Conservation (phyloP, 2,888 invertebrate species). For the Stomorhina lunata region DNA sequence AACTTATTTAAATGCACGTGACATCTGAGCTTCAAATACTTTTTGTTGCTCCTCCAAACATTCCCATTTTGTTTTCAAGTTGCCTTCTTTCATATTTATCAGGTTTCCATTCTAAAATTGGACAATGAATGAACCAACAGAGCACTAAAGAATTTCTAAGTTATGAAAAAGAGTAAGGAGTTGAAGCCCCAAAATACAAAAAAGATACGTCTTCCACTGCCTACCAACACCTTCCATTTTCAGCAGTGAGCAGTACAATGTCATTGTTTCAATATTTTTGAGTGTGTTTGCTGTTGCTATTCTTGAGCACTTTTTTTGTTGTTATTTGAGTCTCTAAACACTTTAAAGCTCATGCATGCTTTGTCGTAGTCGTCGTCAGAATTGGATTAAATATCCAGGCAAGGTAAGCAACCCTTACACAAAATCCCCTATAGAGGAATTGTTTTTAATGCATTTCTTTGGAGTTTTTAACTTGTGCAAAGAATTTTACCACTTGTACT, state of each 20-base stretch:
- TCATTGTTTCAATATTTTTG: constrained; percentile 25
- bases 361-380: constrained; percentile 20
- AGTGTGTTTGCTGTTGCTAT: constrained; percentile 16
- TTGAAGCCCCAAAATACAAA: constrained; percentile 9
- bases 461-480: constrained; percentile 17
- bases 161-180: constrained; percentile 6
- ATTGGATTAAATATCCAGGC: constrained; percentile 22
- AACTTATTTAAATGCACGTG: constrained; percentile 54
- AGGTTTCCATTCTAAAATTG: constrained; percentile 19
- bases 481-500: not conserved
- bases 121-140: constrained; percentile 33
- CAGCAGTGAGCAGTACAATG: not conserved
- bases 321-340: constrained; percentile 34
- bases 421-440: not conserved
- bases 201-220: not conserved
- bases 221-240: not conserved
- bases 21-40: constrained; percentile 43
- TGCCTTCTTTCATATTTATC: constrained; percentile 15
- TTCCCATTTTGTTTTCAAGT: constrained; percentile 7
- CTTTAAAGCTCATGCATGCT: constrained; percentile 14
- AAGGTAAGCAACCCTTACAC: constrained; percentile 24
- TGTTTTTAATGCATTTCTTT: constrained; percentile 13
- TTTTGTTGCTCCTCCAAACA: not conserved
- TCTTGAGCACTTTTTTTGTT: constrained; percentile 2
- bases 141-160: not conserved